Evolutionary conservation across 2,888 invertebrate species (phyloP), one percentile per base, ranked within the genome.

Genomic region (Antitype chi): DNA sequence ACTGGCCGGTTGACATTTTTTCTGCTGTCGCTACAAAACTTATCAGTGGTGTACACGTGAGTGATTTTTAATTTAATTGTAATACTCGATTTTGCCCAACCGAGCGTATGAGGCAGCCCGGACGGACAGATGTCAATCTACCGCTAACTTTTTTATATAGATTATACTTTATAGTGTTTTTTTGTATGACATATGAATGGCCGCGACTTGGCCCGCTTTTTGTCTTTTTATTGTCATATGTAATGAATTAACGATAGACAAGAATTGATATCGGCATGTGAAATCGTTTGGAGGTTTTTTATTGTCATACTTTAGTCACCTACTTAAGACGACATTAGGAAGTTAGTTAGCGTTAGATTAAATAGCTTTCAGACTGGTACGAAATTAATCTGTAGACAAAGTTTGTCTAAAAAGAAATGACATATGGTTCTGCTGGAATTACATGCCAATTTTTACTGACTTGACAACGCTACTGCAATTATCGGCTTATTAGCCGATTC

Each of bases 61-160:
- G 90, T 96, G 96, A 94, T 96, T 96, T 96, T 95, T 94, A 96
- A 96, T 96, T 96, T 96, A 96, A 96, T 96, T 96, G 95, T 96
- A 94, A 95, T 96, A 96, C 96, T 91, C 94, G 96, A 96, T 96
- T 96, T 95, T 93, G 95, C 91, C 88, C 95, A 94, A 92, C 94
- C 92, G 92, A 94, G 90, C 95, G 93, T 93, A 91, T 91, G 92
- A 92, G 91, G 93, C 89, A 90, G 91, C 89, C 87, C 85, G 89
- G 88, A 87, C 90, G 89, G 96, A 95, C 96, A 96, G 93, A 95
- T 96, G 96, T 96, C 96, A 96, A 95, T 94, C 93, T 84, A 91
- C 92, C 92, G 92, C 92, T 93, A 88, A 85, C 88, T 93, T 92
- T 91, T 90, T 91, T 88, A 69, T 88, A 82, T 78, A 80, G 82